A percentile compares a stretch with the other conserved stretches of the same genome.
These are phyloP conservation scores for Thysanoteuthis rhombus DNA, from an alignment of 2,888 invertebrate species.

Conservation along the genomic window DNA sequence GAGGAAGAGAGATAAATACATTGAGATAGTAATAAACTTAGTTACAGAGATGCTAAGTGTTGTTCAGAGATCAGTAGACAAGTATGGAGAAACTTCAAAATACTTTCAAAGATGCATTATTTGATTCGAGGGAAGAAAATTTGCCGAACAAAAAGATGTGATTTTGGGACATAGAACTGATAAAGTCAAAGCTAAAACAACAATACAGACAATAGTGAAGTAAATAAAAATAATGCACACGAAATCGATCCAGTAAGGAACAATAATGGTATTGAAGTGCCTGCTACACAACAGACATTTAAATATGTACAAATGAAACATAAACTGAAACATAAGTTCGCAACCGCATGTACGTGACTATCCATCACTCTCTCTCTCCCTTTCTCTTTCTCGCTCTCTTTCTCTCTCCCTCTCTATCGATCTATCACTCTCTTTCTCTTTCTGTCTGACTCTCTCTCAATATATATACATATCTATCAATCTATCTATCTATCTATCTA, in stretches of 20 bases:
- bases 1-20: not conserved
- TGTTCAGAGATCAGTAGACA: not conserved
- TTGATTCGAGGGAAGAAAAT: not conserved
- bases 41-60: not conserved
- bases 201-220: not conserved
- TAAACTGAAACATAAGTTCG: not conserved
- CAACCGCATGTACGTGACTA: not conserved
- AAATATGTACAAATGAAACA: not conserved
- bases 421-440: too few relatives aligned
- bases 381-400: too few relatives aligned
- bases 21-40: not conserved
- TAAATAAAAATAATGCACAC: not conserved
- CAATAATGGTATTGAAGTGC: not conserved
- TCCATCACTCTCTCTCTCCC: too few relatives aligned
- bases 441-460: too few relatives aligned
- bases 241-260: not conserved
- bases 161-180: too few relatives aligned
- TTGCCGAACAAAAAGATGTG: too few relatives aligned
- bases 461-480: too few relatives aligned
- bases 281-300: not conserved
- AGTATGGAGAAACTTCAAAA: not conserved
- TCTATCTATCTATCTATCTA: not conserved
- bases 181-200: too few relatives aligned
- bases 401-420: too few relatives aligned
- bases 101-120: not conserved